A percentile compares a stretch with the other conserved stretches of the same genome.
Conservation (phyloP, 2,888 invertebrate species). For the Chloroclysta siterata region DNA sequence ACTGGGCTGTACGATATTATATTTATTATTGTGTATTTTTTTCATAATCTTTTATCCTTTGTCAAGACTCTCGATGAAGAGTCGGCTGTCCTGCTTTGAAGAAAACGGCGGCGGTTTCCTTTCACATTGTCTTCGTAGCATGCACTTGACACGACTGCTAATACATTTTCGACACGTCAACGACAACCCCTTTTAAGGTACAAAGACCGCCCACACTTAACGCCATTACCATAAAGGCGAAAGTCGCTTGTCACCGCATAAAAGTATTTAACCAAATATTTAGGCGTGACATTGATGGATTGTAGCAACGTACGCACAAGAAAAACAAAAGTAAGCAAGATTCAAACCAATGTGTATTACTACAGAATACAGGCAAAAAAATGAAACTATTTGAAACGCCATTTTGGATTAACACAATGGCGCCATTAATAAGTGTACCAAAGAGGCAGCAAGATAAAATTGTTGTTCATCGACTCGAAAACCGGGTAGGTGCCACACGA, state of each 20-base stretch:
- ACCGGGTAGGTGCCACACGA: too few relatives aligned
- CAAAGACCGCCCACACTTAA: constrained; percentile 3
- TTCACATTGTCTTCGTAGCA: neutral
- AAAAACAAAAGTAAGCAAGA: constrained; percentile 26
- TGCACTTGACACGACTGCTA: constrained; percentile 12
- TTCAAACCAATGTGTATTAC: constrained; percentile 6
- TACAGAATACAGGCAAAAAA: neutral
- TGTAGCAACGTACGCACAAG: constrained; percentile 28
- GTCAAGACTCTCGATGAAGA: neutral
- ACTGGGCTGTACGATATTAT: too few relatives aligned
- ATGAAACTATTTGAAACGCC: too few relatives aligned
- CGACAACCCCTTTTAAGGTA: constrained; percentile 7
- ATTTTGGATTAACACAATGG: too few relatives aligned
- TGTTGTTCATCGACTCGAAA: too few relatives aligned
- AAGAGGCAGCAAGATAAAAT: too few relatives aligned
- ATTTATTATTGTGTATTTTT: too few relatives aligned
- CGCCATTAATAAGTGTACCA: too few relatives aligned
- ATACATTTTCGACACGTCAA: constrained; percentile 11
- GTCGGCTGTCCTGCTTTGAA: neutral
- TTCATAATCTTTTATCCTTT: too few relatives aligned
- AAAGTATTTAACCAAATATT: constrained; percentile 50
- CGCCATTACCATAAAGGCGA: constrained; percentile 27
- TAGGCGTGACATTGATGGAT: constrained; percentile 61
- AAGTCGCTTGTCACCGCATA: constrained; percentile 30
- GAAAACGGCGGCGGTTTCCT: neutral